phyloP scores from a whole-genome alignment of 2,888 invertebrate genomes.

The Cheilosia vulpina region DNA sequence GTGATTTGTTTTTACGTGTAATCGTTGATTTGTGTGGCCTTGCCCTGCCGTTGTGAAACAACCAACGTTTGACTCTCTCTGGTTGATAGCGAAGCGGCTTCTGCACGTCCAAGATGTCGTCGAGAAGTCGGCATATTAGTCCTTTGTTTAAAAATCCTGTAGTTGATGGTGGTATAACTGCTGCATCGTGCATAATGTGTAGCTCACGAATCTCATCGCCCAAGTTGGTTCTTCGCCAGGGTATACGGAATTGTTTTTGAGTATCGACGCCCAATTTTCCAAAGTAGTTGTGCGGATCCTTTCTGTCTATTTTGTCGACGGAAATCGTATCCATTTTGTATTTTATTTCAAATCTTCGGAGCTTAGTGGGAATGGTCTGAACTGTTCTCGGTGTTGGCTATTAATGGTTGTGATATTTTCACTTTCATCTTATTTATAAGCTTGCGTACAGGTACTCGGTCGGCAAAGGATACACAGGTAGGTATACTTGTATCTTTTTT shows the following conservation, averaged over 20 bases:
- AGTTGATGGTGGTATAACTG: slow-evolving; percentile 50
- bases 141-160: slow-evolving; percentile 48
- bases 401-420: background rate
- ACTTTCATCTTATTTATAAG: slow-evolving; percentile 12
- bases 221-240: slow-evolving; percentile 41
- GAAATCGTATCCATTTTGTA: slow-evolving; percentile 34
- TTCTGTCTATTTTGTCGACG: background rate
- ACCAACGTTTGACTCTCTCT: slow-evolving; percentile 77
- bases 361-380: background rate
- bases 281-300: slow-evolving; percentile 55
- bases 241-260: slow-evolving; percentile 5
- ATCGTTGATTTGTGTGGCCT: slow-evolving; percentile 73
- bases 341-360: background rate
- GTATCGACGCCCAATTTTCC: background rate
- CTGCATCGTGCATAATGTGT: slow-evolving; percentile 44
- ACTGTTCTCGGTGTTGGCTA: background rate
- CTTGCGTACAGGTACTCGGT: background rate
- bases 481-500: background rate
- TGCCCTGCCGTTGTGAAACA: slow-evolving; percentile 76
- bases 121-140: slow-evolving; percentile 41
- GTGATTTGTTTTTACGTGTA: slow-evolving; percentile 53
- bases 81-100: background rate
- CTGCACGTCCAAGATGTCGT: slow-evolving; percentile 49
- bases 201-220: slow-evolving; percentile 40
- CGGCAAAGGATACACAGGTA: background rate